phyloP scores from a whole-genome alignment of 2,888 invertebrate genomes.

The Hartigia nigra region DNA sequence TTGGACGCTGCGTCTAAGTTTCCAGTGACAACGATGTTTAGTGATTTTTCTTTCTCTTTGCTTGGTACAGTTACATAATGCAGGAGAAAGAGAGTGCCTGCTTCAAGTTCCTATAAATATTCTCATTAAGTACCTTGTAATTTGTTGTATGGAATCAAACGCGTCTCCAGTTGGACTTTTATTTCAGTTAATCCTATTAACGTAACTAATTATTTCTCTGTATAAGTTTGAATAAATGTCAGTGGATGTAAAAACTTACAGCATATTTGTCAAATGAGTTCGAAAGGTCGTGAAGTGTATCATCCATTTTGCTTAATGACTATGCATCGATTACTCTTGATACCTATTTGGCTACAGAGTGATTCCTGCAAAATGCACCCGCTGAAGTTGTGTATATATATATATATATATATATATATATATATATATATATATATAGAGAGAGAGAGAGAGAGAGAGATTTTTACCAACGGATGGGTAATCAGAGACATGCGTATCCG shows the following conservation, averaged over 20 bases:
- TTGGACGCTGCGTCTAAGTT: not conserved
- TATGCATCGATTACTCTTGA: not conserved
- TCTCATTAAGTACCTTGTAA: not conserved
- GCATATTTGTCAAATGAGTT: too few species aligned
- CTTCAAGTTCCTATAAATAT: not conserved
- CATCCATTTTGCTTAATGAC: not conserved
- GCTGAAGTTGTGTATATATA: too few species aligned
- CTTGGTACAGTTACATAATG: not conserved
- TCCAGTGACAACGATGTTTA: not conserved
- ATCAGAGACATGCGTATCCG: not conserved
- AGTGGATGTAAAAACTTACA: too few species aligned
- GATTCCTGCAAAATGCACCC: too few species aligned
- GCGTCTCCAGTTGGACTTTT: constrained; percentile 34
- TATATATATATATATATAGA: too few species aligned
- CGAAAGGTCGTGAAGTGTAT: not conserved
- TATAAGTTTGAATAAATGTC: constrained; percentile 23
- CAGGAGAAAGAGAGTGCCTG: not conserved
- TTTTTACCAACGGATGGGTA: not conserved
- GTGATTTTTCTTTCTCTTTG: not conserved
- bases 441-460: too few species aligned
- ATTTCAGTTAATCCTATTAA: constrained; percentile 48
- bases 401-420: too few species aligned
- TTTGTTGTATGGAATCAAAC: not conserved
- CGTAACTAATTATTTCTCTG: constrained; percentile 50
- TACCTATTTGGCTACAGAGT: too few species aligned